Conservation (phyloP, 2,888 invertebrate species). For the Tenthredo scrophulariae region DNA sequence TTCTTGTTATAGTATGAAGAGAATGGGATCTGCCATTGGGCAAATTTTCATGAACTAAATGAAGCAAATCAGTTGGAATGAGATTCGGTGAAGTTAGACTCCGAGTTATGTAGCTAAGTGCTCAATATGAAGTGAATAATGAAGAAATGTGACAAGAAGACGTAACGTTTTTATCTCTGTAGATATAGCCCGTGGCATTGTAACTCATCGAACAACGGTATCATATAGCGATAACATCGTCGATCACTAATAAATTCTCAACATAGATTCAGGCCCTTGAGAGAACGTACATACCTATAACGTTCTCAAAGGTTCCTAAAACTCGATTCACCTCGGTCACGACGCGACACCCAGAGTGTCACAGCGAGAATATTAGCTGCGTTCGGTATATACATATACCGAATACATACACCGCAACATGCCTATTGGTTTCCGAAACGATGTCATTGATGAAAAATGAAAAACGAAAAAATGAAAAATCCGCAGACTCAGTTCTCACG, state of each 20-base stretch:
- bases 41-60: too few relatives aligned
- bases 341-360: neutral
- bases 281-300: neutral
- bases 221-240: neutral
- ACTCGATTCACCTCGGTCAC: neutral
- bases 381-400: too few relatives aligned
- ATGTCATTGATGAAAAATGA: neutral
- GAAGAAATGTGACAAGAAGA: neutral
- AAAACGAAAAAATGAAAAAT: too few relatives aligned
- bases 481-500: neutral
- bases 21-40: neutral
- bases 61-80: neutral
- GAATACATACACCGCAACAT: too few relatives aligned
- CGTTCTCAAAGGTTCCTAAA: neutral
- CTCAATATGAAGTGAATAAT: neutral
- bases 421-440: too few relatives aligned
- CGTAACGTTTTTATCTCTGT: neutral
- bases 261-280: neutral
- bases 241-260: neutral
- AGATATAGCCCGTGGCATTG: neutral
- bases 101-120: neutral
- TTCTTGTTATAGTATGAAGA: neutral
- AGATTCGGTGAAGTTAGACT: neutral
- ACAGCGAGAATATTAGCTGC: neutral
- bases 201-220: conserved; percentile 1